phyloP scores from a whole-genome alignment of 2,888 invertebrate species.

The Pegoplata infirma region DNA sequence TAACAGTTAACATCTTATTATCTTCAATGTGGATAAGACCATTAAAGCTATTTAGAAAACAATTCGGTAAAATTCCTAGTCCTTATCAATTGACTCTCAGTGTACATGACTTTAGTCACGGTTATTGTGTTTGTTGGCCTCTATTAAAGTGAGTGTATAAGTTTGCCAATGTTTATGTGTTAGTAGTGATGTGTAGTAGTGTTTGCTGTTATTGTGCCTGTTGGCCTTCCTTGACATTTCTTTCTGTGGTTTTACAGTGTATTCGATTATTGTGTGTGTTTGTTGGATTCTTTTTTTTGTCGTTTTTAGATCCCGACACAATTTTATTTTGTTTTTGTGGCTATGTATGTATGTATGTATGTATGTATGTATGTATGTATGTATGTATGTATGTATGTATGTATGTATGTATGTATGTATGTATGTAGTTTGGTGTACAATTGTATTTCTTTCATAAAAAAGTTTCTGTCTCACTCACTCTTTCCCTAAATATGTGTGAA shows the following conservation, averaged over 20 bases:
- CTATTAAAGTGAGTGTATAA: not conserved
- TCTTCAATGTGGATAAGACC: too few species aligned
- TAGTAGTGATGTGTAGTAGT: not conserved
- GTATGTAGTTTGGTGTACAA: not conserved
- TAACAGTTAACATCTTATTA: too few species aligned
- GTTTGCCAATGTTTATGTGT: not conserved
- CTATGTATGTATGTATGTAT: too few species aligned
- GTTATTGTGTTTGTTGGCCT: constrained; percentile 1
- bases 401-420: too few species aligned
- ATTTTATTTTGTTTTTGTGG: constrained; percentile 19
- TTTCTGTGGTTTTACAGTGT: not conserved
- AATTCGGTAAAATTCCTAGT: too few species aligned
- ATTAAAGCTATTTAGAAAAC: too few species aligned
- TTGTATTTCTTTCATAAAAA: not conserved
- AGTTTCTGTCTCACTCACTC: constrained; percentile 7
- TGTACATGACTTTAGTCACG: constrained; percentile 1
- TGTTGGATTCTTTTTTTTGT: not conserved
- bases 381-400: too few species aligned
- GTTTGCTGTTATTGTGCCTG: not conserved
- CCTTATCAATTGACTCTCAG: not conserved
- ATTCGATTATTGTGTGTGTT: constrained; percentile 15
- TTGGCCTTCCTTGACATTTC: constrained; percentile 39
- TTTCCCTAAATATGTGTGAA: not conserved
- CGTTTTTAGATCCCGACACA: constrained; percentile 8
- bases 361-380: too few species aligned